Evolutionary conservation across 2,888 invertebrate species (phyloP).

Genomic region (Dolomedes plantarius): DNA sequence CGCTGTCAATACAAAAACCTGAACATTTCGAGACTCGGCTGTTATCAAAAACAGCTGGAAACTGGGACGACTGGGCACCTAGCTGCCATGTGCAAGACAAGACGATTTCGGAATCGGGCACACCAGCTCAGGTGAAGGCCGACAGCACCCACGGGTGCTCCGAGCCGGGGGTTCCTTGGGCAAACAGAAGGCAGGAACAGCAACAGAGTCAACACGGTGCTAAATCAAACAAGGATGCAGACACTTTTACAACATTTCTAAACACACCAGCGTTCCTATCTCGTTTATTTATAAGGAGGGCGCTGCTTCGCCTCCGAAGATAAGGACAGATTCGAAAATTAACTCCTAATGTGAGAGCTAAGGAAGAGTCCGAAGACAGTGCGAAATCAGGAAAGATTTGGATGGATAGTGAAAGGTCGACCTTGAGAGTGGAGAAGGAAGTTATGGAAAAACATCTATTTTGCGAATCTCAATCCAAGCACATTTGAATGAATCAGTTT

Average conservation of each 20-base stretch:
- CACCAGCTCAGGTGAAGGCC: neutral
- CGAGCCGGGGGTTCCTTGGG: conserved; percentile 33
- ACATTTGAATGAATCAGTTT: no score
- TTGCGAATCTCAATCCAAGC: no score
- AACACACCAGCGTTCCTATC: neutral
- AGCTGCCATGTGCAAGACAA: no score
- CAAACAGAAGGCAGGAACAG: conserved; percentile 52
- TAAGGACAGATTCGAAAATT: neutral
- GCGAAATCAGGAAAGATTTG: no score
- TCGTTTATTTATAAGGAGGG: neutral
- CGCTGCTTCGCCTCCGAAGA: neutral
- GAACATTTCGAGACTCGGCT: neutral
- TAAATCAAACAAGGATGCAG: conserved; percentile 70
- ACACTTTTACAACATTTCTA: conserved; percentile 58
- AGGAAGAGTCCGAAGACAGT: neutral
- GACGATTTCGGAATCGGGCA: neutral
- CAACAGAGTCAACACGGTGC: conserved; percentile 56
- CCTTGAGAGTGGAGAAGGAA: no score
- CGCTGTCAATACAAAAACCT: no score
- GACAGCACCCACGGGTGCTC: neutral
- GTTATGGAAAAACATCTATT: no score
- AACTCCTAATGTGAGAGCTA: no score
- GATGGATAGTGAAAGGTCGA: no score
- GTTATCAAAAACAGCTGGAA: neutral
- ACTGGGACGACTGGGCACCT: neutral